Evolutionary conservation across 2,888 invertebrate species (phyloP).

Genomic region (Melitaea athalia): DNA sequence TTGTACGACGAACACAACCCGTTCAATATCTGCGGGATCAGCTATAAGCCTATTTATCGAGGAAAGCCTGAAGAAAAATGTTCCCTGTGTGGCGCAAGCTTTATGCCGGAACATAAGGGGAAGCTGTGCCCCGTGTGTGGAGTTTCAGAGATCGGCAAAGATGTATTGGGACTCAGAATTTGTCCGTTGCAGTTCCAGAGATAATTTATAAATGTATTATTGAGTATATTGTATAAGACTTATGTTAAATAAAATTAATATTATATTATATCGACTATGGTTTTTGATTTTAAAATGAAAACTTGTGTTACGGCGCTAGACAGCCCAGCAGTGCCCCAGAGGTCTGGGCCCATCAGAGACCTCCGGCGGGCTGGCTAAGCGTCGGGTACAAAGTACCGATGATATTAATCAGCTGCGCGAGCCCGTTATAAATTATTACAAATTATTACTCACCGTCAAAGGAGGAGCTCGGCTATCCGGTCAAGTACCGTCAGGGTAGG

Average conservation of each 20-base stretch:
- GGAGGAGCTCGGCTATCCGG: no score
- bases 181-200: conserved; percentile 82
- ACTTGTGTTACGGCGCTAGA: no score
- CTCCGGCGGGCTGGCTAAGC: no score
- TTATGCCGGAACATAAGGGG: conserved; percentile 93
- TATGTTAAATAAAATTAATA: conserved; percentile 20
- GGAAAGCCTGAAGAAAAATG: conserved; percentile 97
- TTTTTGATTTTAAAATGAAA: conserved; percentile 22
- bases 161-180: conserved; percentile 93
- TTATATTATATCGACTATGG: conserved; percentile 25
- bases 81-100: conserved; percentile 94
- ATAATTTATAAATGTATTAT: conserved; percentile 52
- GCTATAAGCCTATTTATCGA: conserved; percentile 96
- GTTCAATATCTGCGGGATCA: conserved; percentile 95
- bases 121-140: conserved; percentile 92
- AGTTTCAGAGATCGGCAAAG: conserved; percentile 95
- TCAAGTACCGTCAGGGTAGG: no score
- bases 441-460: no score
- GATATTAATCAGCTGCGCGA: no score
- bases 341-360: no score
- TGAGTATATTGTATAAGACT: conserved; percentile 43
- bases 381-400: no score
- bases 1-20: conserved; percentile 99
- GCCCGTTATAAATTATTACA: no score
- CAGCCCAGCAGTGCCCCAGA: no score